phyloP scores from a whole-genome alignment of 2,888 invertebrate species.

The Pyralis farinalis region DNA sequence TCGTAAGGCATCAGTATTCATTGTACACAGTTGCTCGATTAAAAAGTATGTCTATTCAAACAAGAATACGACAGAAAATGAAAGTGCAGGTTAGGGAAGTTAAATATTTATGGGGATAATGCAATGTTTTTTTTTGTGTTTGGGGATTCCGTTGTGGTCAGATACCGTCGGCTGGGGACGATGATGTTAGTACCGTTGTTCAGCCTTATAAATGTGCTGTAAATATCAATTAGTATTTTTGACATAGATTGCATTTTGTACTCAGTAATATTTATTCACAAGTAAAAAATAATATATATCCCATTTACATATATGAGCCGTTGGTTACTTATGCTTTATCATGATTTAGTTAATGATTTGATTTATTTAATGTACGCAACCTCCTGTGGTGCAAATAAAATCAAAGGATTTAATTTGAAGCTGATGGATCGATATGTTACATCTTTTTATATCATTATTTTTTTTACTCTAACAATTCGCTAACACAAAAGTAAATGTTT shows the following conservation, averaged over 20 bases:
- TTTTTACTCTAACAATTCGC: no score
- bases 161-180: slow-evolving; percentile 32
- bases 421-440: slow-evolving; percentile 24
- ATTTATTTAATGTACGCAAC: slow-evolving; percentile 20
- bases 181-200: slow-evolving; percentile 36
- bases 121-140: slow-evolving; percentile 51
- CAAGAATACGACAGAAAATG: slow-evolving; percentile 45
- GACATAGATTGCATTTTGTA: background rate
- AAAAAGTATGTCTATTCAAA: slow-evolving; percentile 44
- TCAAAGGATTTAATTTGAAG: slow-evolving; percentile 22
- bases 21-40: slow-evolving; percentile 22
- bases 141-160: slow-evolving; percentile 62
- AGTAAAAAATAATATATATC: no score
- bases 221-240: slow-evolving; percentile 29
- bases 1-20: slow-evolving; percentile 44
- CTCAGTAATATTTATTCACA: no score
- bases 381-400: slow-evolving; percentile 35
- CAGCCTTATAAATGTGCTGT: slow-evolving; percentile 28
- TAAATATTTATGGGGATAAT: slow-evolving; percentile 54
- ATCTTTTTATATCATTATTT: no score
- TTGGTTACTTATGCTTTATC: slow-evolving; percentile 21
- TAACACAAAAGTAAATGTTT: no score
- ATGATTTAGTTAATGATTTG: slow-evolving; percentile 39
- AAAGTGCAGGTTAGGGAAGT: slow-evolving; percentile 35
- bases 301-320: slow-evolving; percentile 2